These are phyloP conservation scores for Percina caprodes DNA, from an alignment of 2,113 vertebrate genomes.

Conservation along the genomic window DNA sequence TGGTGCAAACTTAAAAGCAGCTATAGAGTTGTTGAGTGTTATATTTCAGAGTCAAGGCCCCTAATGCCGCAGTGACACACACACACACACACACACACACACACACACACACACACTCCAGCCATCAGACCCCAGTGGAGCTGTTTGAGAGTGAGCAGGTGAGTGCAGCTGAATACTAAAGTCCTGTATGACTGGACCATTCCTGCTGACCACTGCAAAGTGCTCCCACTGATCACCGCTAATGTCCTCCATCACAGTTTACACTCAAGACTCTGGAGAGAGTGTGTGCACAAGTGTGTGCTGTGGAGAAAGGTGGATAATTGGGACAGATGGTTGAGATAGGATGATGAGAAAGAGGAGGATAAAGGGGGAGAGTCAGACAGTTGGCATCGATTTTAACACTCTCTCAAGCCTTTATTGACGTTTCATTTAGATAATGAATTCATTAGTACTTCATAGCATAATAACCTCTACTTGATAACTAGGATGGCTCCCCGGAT, in stretches of 20 bases:
- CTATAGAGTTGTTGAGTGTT: slow-evolving; percentile 14
- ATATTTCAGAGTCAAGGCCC: slow-evolving; percentile 48
- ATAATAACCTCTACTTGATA: slow-evolving; percentile 78
- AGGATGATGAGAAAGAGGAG: slow-evolving; percentile 58
- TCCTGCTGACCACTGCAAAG: slow-evolving; percentile 82
- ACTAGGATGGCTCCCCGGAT: slow-evolving; percentile 60
- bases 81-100: background rate
- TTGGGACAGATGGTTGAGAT: slow-evolving; percentile 74
- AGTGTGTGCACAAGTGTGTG: slow-evolving; percentile 33
- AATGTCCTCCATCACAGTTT: slow-evolving; percentile 80
- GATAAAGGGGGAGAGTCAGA: slow-evolving; percentile 43
- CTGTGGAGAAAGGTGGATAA: slow-evolving; percentile 65
- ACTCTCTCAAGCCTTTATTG: slow-evolving; percentile 78
- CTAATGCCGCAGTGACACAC: slow-evolving; percentile 44
- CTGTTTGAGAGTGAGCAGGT: slow-evolving; percentile 72
- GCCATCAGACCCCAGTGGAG: slow-evolving; percentile 54
- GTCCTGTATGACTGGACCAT: slow-evolving; percentile 65
- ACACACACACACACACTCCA: background rate
- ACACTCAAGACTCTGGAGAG: slow-evolving; percentile 62
- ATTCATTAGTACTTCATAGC: slow-evolving; percentile 78
- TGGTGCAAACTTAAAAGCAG: slow-evolving; percentile 7
- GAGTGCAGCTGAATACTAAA: slow-evolving; percentile 79
- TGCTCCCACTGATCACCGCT: slow-evolving; percentile 79
- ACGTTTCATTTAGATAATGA: slow-evolving; percentile 82
- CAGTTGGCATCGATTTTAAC: slow-evolving; percentile 75